Conservation (phyloP, 2,797 vertebrate species). For the Aeoliscus strigatus region DNA sequence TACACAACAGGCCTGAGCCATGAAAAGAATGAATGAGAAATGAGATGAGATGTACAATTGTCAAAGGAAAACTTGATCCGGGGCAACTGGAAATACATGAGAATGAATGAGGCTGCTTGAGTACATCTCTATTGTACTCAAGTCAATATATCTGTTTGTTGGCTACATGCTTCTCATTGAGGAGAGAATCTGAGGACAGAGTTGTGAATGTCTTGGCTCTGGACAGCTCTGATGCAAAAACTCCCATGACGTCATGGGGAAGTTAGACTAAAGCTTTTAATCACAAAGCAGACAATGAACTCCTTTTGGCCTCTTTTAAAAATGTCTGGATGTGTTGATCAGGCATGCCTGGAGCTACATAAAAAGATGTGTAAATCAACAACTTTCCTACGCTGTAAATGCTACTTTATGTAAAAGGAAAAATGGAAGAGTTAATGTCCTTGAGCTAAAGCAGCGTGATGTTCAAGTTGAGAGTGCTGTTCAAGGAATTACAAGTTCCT, state of each 20-base stretch:
- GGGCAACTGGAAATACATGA: too few species aligned
- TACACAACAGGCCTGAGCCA: too few species aligned
- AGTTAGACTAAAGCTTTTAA: slow-evolving; percentile 52
- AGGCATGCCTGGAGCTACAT: slow-evolving; percentile 58
- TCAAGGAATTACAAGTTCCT: slow-evolving; percentile 66
- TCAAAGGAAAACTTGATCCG: too few species aligned
- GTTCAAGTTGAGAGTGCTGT: slow-evolving; percentile 58
- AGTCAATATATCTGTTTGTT: too few species aligned
- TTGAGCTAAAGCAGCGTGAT: slow-evolving; percentile 43
- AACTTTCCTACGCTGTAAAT: slow-evolving; percentile 56
- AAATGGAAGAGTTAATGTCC: slow-evolving; percentile 54
- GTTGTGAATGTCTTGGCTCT: slow-evolving; percentile 17
- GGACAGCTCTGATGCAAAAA: slow-evolving; percentile 31
- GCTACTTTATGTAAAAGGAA: slow-evolving; percentile 29
- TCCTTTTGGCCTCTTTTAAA: slow-evolving; percentile 43
- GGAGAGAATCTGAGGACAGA: slow-evolving; percentile 25
- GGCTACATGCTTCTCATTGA: too few species aligned
- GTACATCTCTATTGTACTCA: too few species aligned
- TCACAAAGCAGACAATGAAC: slow-evolving; percentile 54
- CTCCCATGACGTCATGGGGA: slow-evolving; percentile 36
- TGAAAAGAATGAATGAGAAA: too few species aligned
- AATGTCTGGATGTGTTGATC: slow-evolving; percentile 47
- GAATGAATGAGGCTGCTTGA: too few species aligned
- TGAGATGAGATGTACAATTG: too few species aligned
- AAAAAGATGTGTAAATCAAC: slow-evolving; percentile 66